Base-by-base conservation (phyloP, 2,888 invertebrate species). In the Hydrotaea cyrtoneurina region DNA sequence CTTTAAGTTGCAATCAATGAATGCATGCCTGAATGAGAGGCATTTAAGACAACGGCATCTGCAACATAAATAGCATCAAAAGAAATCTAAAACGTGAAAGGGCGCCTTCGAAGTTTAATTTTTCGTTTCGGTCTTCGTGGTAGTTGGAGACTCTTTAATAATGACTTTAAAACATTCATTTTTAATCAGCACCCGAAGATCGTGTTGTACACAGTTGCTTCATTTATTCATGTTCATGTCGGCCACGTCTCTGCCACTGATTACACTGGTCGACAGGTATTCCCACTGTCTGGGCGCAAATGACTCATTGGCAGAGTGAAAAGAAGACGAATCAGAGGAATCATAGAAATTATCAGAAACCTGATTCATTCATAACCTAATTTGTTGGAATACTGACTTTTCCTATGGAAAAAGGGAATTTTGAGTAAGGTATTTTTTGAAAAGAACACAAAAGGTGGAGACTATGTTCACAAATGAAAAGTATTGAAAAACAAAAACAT, bases 121-220 rank as follows among this genome's bases (percentile, higher is more conserved):
- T 23, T 69, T 46, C 23, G 2, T 31, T 31, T 69, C 39, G 43
- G 62, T 62, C 36, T 62, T 62, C 31, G 26, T n/a, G n/a, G n/a
- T n/a, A n/a, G 31, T 46, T 69, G 23, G 69, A 11, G 69, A 19
- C 69, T 69, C 69, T 69, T 69, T 69, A 69, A 69, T 69, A 69
- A 69, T 69, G 69, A 69, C 69, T 69, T 69, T 69, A 46, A 69
- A 69, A 66, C 69, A 69, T 69, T 69, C 46, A 46, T 69, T 72
- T 85, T 64, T 82, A 82, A 85, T 85, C 85, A 77, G 53, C 71
- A 74, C 55, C n/a, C 53, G 21, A 11, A 79, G 85, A 85, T 85
- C 82, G 85, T 85, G 85, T 82, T 82, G 74, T 21, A 71, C 69
- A 69, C 74, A 85, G 85, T 85, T 85, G 82, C 85, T 85, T 82